phyloP scores from a whole-genome alignment of 2,888 invertebrate species.

The Megastigmus dorsalis region DNA sequence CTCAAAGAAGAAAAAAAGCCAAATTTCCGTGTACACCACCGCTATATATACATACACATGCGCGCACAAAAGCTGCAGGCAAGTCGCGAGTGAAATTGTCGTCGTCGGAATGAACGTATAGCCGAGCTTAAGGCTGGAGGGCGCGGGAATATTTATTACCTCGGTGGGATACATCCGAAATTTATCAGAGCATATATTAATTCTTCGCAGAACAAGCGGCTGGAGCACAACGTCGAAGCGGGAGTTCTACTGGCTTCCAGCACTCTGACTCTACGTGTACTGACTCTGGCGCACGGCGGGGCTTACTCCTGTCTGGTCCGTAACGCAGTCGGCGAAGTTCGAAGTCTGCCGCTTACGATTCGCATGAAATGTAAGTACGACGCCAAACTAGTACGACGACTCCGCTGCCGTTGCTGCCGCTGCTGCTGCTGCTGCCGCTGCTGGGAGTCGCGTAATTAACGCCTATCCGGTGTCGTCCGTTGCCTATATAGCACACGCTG shows the following conservation, averaged over 20 bases:
- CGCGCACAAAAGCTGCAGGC: no score
- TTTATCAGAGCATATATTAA: slow-evolving; percentile 16
- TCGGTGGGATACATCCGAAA: slow-evolving; percentile 27
- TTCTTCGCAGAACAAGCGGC: slow-evolving; percentile 78
- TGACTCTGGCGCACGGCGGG: slow-evolving; percentile 83
- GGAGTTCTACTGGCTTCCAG: slow-evolving; percentile 82
- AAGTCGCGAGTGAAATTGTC: no score
- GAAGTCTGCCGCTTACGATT: slow-evolving; percentile 84
- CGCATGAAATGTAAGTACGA: slow-evolving; percentile 89
- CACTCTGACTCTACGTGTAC: slow-evolving; percentile 81
- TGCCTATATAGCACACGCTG: not conserved
- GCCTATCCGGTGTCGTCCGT: not conserved
- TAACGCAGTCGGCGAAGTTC: slow-evolving; percentile 87
- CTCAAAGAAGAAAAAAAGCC: no score
- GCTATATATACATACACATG: no score
- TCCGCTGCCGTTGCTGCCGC: not conserved
- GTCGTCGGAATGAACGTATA: no score
- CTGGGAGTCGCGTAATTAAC: not conserved
- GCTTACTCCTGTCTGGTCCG: slow-evolving; percentile 88
- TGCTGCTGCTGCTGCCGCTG: not conserved
- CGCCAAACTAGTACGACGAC: no score
- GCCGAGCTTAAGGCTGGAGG: no score
- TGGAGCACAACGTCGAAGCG: slow-evolving; percentile 81
- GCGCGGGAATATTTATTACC: slow-evolving; percentile 38
- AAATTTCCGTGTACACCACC: no score